phyloP scores from a whole-genome alignment of 1,140 invertebrate species.

The Platorchestia sp. region DNA sequence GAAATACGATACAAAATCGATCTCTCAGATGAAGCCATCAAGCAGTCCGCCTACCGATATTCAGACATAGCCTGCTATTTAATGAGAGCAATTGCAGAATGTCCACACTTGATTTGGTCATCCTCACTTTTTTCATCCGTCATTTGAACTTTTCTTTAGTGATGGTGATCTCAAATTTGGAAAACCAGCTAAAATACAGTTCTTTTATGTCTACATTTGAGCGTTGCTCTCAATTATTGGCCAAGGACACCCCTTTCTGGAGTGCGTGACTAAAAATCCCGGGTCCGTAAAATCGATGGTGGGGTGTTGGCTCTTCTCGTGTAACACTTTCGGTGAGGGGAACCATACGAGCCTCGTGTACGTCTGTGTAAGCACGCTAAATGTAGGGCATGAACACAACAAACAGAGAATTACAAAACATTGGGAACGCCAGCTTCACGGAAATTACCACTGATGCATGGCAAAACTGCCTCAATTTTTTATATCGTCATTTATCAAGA shows the following conservation, averaged over 20 bases:
- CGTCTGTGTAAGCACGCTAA: background rate
- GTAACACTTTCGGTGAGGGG: conserved; percentile 17
- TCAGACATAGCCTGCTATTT: background rate
- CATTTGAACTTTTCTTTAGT: background rate
- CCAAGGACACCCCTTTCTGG: conserved; percentile 22
- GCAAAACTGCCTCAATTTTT: background rate
- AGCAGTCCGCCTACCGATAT: background rate
- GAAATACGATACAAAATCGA: conserved; percentile 42
- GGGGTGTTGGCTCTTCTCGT: background rate
- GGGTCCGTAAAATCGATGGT: conserved; percentile 47
- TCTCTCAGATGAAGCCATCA: background rate
- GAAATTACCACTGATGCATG: background rate
- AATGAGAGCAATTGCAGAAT: background rate
- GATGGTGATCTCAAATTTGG: background rate
- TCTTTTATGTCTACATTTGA: background rate
- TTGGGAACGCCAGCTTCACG: background rate
- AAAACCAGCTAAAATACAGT: background rate
- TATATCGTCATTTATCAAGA: no score
- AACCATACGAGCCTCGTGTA: background rate
- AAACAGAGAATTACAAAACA: background rate
- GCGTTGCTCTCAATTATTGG: conserved; percentile 38
- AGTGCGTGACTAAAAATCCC: conserved; percentile 43
- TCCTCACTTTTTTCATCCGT: background rate
- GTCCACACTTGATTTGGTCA: background rate
- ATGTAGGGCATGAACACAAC: background rate